phyloP scores from a whole-genome alignment of 2,113 vertebrate genomes.

The Urocolius indicus region DNA sequence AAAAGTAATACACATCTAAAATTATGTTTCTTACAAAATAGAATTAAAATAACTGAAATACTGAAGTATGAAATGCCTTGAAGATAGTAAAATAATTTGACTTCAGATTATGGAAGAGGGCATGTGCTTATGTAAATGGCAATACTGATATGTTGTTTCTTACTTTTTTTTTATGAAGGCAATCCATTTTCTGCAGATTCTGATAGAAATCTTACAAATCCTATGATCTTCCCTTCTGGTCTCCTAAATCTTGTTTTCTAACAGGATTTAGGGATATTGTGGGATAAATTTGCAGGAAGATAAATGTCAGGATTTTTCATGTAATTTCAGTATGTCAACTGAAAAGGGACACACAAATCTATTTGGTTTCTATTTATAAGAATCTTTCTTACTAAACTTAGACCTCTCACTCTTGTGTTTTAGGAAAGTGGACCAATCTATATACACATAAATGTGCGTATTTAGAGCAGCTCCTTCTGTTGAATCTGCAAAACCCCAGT shows the following conservation, averaged over 20 bases:
- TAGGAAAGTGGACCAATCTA: not conserved
- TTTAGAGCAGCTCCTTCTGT: not conserved
- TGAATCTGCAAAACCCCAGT: not conserved
- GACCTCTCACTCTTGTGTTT: not conserved
- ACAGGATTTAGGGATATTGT: not conserved
- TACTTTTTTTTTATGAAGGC: not conserved
- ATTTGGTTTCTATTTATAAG: not conserved
- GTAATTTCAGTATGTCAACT: not conserved
- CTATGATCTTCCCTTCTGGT: not conserved
- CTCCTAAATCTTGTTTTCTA: not conserved
- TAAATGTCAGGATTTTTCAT: not conserved
- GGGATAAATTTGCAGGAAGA: not conserved
- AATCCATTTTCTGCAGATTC: not conserved
- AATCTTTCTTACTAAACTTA: not conserved
- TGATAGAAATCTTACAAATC: not conserved
- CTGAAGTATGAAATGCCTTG: not conserved
- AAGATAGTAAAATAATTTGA: not conserved
- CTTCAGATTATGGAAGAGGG: not conserved
- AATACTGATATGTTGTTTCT: not conserved
- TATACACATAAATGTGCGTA: not conserved
- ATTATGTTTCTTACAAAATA: not conserved
- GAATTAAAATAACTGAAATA: not conserved
- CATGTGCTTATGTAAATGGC: not conserved
- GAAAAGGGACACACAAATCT: not conserved
- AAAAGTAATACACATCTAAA: not conserved